Conservation (phyloP, 1,140 invertebrate species). For the Venturia canescens region DNA sequence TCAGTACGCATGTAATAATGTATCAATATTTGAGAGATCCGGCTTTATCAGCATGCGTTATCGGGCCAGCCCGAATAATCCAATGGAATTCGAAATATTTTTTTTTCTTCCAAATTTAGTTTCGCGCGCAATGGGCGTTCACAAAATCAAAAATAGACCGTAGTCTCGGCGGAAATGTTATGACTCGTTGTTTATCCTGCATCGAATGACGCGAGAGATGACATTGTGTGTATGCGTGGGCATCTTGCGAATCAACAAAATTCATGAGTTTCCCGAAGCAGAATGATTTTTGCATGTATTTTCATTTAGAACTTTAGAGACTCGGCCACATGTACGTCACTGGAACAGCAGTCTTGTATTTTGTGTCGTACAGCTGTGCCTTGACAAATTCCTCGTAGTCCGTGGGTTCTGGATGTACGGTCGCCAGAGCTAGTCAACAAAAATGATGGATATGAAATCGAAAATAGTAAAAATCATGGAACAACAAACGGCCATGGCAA, state of each 20-base stretch:
- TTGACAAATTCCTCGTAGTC: slow-evolving; percentile 87
- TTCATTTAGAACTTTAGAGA: slow-evolving; percentile 70
- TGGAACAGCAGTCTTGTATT: slow-evolving; percentile 84
- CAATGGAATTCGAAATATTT: neutral
- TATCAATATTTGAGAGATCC: neutral
- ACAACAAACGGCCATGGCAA: neutral
- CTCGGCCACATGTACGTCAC: slow-evolving; percentile 82
- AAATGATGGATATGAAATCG: neutral
- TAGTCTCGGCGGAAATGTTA: neutral
- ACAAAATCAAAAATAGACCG: slow-evolving; percentile 24
- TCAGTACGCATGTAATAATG: neutral
- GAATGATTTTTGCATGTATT: slow-evolving; percentile 46
- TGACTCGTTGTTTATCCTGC: neutral
- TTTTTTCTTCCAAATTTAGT: neutral
- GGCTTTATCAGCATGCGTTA: neutral
- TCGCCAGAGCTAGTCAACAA: slow-evolving; percentile 81
- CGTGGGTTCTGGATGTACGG: slow-evolving; percentile 86
- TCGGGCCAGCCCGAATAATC: slow-evolving; percentile 33
- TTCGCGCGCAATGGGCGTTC: neutral
- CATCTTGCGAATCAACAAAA: neutral
- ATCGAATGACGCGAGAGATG: slow-evolving; percentile 8
- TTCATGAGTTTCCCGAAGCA: neutral
- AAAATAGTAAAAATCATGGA: neutral
- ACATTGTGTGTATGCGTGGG: neutral
- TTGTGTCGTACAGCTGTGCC: slow-evolving; percentile 88